These are phyloP conservation scores for Dicranocentrus wangi DNA, from an alignment of 2,888 invertebrate genomes.

Conservation along the genomic window DNA sequence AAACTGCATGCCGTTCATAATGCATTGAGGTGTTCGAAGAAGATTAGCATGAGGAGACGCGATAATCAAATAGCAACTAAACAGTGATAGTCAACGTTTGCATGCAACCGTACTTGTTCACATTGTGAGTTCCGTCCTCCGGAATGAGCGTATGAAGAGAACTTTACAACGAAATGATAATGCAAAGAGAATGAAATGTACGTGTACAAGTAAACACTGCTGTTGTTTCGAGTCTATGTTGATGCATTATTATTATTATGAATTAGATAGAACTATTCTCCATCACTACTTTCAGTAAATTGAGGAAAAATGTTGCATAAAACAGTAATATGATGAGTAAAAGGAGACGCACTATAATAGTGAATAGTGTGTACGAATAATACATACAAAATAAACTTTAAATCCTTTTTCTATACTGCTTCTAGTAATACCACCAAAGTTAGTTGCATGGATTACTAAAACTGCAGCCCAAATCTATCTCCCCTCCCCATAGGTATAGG, in stretches of 20 bases:
- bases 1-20: slow-evolving; percentile 24
- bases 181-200: no score
- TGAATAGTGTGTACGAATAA: neutral
- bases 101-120: slow-evolving; percentile 1
- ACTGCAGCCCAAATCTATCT: slow-evolving; percentile 3
- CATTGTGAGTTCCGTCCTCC: neutral
- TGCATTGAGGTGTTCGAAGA: neutral
- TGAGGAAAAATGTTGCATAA: slow-evolving; percentile 24
- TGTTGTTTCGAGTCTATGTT: no score
- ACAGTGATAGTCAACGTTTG: neutral
- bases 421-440: neutral
- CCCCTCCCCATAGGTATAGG: neutral
- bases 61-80: neutral
- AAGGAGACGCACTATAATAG: slow-evolving; percentile 25
- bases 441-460: no score
- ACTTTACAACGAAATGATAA: no score
- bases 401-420: no score
- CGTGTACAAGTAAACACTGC: neutral
- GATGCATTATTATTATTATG: slow-evolving; percentile 20
- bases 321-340: slow-evolving; percentile 26
- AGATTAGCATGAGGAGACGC: slow-evolving; percentile 15
- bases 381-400: no score
- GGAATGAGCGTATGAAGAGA: no score
- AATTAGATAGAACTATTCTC: slow-evolving; percentile 16
- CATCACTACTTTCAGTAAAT: neutral